Evolutionary conservation across 2,113 vertebrate species (phyloP), one percentile per base, ranked within the genome.

Genomic region (Psettodes erumei): DNA sequence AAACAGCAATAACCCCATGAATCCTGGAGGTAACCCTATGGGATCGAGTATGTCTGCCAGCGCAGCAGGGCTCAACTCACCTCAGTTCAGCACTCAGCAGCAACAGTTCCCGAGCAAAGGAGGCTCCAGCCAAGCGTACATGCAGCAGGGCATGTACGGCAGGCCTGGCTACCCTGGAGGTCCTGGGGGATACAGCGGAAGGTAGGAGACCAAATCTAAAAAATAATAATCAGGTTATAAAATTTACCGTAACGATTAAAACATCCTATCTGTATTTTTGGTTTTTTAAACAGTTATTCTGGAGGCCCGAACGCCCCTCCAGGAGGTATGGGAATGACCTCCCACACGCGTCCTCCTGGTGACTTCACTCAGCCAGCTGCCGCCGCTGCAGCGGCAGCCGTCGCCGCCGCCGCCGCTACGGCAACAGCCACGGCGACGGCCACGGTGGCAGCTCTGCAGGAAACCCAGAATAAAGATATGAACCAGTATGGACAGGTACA

Each of bases 391-490:
- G 97, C 98, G 0, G 98, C 98, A 2, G 97, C 97, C 0, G 97
- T 97, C 1, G 98, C 97, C 0, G 97, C 97, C 0, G 97, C 97
- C 0, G 97, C 97, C 0, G 97, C 98, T 21, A 98, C 98, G 0
- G 97, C 98, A 1, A 98, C 97, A 0, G 97, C 98, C 54, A 98
- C 98, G 0, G 98, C 98, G 7, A 97, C 98, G 0, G 97, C 98
- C 81, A 99, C 98, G 0, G 98, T 99, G 69, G 98, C 98, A 58
- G 98, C 98, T 42, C 92, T 99, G 83, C 98, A 99, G 93, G 98
- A 99, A 86, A 99, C 97, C 0, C 97, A 98, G 93, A 99, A 99
- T 88, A 99, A 99, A 93, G 98, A 99, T 66, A 99, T 99, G 93
- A 99, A 97, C 94, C 98, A 99, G 86, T 99, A 99, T 54, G 97